Conservation (phyloP, 1,140 invertebrate genomes). For the Trichomalopsis sarcophagae region DNA sequence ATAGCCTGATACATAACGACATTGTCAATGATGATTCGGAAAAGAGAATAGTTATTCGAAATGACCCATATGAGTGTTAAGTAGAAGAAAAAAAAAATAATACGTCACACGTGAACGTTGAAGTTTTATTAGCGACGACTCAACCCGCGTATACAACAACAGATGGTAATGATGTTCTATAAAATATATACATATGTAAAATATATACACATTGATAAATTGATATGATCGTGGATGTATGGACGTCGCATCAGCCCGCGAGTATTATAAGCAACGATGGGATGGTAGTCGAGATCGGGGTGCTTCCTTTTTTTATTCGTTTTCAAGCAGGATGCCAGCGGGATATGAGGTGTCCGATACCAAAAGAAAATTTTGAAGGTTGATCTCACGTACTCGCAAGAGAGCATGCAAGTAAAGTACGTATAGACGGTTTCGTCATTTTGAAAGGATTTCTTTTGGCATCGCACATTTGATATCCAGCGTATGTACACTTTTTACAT, state of each 20-base stretch:
- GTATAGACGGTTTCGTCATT: background rate
- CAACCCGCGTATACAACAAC: background rate
- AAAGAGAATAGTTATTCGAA: background rate
- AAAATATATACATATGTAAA: constrained; percentile 22
- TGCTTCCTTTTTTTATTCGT: background rate
- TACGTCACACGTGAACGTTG: constrained; percentile 8
- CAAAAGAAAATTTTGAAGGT: background rate
- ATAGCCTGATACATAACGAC: background rate
- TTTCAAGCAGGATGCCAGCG: constrained; percentile 16
- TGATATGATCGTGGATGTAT: constrained; percentile 21
- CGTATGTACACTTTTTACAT: constrained; percentile 1
- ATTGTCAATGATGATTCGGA: background rate
- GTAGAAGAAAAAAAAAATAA: background rate
- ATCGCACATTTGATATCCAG: background rate
- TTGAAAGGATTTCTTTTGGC: background rate
- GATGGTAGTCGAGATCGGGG: constrained; percentile 3
- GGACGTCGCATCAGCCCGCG: background rate
- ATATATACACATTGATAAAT: constrained; percentile 38
- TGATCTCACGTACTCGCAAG: background rate
- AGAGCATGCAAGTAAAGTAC: too few relatives aligned
- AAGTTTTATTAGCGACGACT: constrained; percentile 36
- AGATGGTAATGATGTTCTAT: constrained; percentile 14
- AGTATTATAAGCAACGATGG: constrained; percentile 38
- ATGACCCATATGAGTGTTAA: constrained; percentile 36
- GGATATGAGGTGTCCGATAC: background rate